Evolutionary conservation across 2,888 invertebrate species (phyloP), one percentile per base, ranked within the genome.

Genomic region (Lepidochrysops patricia): DNA sequence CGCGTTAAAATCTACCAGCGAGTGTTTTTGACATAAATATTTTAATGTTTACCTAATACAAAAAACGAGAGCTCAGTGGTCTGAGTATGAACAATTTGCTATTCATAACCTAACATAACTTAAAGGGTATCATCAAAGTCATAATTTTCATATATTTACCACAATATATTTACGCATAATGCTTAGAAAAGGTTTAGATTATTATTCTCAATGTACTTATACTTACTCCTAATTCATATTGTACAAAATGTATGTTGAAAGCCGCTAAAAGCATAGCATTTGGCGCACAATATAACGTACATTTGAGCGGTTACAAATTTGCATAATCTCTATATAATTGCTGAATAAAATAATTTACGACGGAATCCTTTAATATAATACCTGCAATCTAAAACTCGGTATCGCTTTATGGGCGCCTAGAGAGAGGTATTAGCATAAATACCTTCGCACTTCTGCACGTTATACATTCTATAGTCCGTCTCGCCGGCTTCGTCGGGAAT

Each of bases 361-460:
- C n/a, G 32, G 54, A 32, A 32, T 54, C 54, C 54, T 54, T 54
- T 54, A 54, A 54, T 54, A 54, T 54, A 54, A 29, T 32, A 54
- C 43, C 43, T 43, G 19, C 26, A 52, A 52, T 54, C 29, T 15
- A 32, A 54, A 54, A 54, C 15, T 52, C 29, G 54, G 29, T 29
- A 19, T 32, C 15, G 29, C 19, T 54, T 54, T 54, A 54, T 32
- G 27, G 15, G 15, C 15, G 29, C 32, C 54, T 32, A 12, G 54
- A 32, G 54, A 54, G 15, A 19, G n/a, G 29, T 13, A 54, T 54
- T 54, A 54, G 29, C 54, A 54, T 54, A 54, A 32, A 19, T 54
- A 54, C 50, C 26, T 32, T 4, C 29, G 15, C 15, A 12, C 29
- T 12, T 29, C 29, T 29, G 13, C 13, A 15, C 5, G 5, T n/a